These are phyloP conservation scores for Eptesicus fuscus DNA, from an alignment of 2,113 vertebrate genomes.

Conservation along the genomic window DNA sequence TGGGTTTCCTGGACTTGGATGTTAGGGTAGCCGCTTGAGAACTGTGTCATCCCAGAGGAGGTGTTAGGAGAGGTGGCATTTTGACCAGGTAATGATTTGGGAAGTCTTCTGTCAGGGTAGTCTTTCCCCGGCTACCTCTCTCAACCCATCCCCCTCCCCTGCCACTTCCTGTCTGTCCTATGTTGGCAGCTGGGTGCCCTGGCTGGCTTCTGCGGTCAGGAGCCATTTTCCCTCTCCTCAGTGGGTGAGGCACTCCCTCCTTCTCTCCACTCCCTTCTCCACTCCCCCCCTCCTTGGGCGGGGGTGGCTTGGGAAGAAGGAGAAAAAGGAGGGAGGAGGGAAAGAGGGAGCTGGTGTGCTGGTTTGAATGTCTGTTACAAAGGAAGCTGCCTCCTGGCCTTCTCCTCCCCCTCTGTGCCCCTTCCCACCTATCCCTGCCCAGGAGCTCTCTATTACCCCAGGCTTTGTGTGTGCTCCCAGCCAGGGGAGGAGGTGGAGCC, in stretches of 20 bases:
- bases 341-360: slow-evolving; percentile 69
- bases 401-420: slow-evolving; percentile 39
- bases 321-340: slow-evolving; percentile 49
- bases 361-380: slow-evolving; percentile 77
- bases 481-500: slow-evolving; percentile 72
- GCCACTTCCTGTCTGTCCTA: slow-evolving; percentile 47
- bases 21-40: neutral
- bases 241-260: slow-evolving; percentile 82
- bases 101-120: slow-evolving; percentile 27
- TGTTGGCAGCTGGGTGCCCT: slow-evolving; percentile 73
- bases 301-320: slow-evolving; percentile 75
- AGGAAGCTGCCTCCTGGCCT: slow-evolving; percentile 72
- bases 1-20: slow-evolving; percentile 23
- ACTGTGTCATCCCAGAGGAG: neutral
- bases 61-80: slow-evolving; percentile 10
- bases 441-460: slow-evolving; percentile 53
- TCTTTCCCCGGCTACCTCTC: slow-evolving; percentile 47
- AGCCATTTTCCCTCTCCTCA: slow-evolving; percentile 87
- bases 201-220: slow-evolving; percentile 83
- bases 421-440: slow-evolving; percentile 66
- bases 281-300: slow-evolving; percentile 70
- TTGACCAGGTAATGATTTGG: slow-evolving; percentile 51
- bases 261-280: slow-evolving; percentile 69
- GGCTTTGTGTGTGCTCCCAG: slow-evolving; percentile 75
- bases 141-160: neutral